Conservation (phyloP, 92 coral and sea anemone species). For the Actinostola sp. region DNA sequence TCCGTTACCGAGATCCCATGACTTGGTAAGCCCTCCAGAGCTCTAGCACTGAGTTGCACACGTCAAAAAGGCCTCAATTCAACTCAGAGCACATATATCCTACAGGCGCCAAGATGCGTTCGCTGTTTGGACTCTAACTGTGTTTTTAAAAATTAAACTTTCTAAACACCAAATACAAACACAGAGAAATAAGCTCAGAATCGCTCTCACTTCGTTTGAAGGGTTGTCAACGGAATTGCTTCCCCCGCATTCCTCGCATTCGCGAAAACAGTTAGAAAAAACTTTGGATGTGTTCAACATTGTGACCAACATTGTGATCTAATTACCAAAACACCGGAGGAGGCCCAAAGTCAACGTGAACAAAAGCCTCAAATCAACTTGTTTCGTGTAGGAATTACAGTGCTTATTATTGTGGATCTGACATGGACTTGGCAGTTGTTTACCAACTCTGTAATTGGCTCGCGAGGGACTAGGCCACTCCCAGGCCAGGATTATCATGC, state of each 20-base stretch:
- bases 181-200: constrained; percentile 1
- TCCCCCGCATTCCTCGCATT: constrained; percentile 1
- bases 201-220: not conserved
- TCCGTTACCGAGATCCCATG: constrained; percentile 84
- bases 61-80: not conserved
- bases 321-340: constrained; percentile 56
- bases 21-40: constrained; percentile 29
- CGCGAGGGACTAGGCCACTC: constrained; percentile 37
- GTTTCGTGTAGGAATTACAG: constrained; percentile 73
- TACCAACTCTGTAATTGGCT: constrained; percentile 86
- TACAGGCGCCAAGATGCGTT: constrained; percentile 55
- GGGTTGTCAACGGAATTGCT: too few species aligned
- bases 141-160: constrained; percentile 89
- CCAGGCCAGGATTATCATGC: constrained; percentile 18
- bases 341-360: constrained; percentile 52
- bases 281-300: not conserved
- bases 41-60: not conserved
- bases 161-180: constrained; percentile 79
- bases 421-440: constrained; percentile 80
- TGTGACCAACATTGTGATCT: constrained; percentile 46
- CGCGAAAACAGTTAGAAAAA: not conserved
- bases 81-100: not conserved
- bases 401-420: constrained; percentile 73
- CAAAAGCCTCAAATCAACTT: constrained; percentile 71
- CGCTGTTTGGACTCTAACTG: constrained; percentile 22